A percentile compares a stretch with the other conserved stretches of the same genome.
Conservation (phyloP, 2,888 invertebrate species). For the Terebella lapidaria region DNA sequence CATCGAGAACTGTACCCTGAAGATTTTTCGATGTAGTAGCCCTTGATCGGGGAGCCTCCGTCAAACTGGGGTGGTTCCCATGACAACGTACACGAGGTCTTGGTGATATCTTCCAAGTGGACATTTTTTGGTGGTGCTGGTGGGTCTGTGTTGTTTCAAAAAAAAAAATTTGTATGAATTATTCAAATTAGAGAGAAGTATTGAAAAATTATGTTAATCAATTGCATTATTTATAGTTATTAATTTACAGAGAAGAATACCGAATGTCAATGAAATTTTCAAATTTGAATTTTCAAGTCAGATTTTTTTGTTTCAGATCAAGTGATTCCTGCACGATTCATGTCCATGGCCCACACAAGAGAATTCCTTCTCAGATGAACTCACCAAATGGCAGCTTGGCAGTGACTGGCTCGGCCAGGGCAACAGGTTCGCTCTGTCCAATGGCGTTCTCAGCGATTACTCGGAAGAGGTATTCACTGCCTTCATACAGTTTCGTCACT, state of each 20-base stretch:
- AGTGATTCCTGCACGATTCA: no score
- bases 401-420: constrained; percentile 19
- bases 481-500: constrained; percentile 31
- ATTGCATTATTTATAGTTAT: no score
- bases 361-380: no score
- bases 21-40: constrained; percentile 43
- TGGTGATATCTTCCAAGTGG: constrained; percentile 37
- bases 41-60: constrained; percentile 47
- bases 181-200: no score
- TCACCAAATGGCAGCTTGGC: constrained; percentile 26
- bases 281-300: no score
- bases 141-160: constrained; percentile 54
- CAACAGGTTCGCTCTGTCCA: constrained; percentile 54
- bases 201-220: no score
- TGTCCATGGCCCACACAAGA: no score
- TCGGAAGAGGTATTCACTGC: constrained; percentile 59
- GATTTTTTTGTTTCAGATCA: no score
- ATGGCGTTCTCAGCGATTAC: constrained; percentile 59
- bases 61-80: constrained; percentile 49
- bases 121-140: constrained; percentile 27
- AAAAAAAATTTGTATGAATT: not conserved
- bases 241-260: no score
- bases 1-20: constrained; percentile 57
- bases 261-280: no score
- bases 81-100: constrained; percentile 39